Conservation (phyloP, 2,113 vertebrate species). For the Tiliqua scincoides region DNA sequence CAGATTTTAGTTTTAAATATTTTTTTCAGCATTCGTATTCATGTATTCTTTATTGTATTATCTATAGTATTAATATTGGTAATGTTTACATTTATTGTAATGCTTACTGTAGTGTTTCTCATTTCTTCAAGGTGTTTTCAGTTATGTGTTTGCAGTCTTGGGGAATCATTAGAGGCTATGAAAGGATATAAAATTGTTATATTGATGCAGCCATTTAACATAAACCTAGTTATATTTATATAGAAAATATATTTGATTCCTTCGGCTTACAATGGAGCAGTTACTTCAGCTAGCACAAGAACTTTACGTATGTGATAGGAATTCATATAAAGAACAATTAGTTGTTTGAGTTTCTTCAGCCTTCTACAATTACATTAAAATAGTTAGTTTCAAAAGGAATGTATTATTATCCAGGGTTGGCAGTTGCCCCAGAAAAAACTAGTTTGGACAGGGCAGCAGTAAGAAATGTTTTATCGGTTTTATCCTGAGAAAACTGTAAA, state of each 20-base stretch:
- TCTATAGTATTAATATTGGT: slow-evolving; percentile 20
- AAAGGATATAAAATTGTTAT: neutral
- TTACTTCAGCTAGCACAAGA: neutral
- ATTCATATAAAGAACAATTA: neutral
- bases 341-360: neutral
- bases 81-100: slow-evolving; percentile 18
- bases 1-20: neutral
- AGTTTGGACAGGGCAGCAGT: neutral
- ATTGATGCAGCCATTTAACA: neutral
- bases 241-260: neutral
- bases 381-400: neutral
- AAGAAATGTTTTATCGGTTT: neutral
- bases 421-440: neutral
- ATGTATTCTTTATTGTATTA: neutral
- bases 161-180: neutral
- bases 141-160: neutral
- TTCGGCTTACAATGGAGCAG: neutral
- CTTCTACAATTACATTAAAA: neutral
- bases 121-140: neutral
- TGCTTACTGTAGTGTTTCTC: neutral
- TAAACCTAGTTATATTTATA: neutral
- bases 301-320: neutral
- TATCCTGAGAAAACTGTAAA: neutral
- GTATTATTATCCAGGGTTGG: neutral
- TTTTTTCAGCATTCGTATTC: neutral